phyloP scores from a whole-genome alignment of 2,113 vertebrate genomes.

The Ammospiza caudacuta region DNA sequence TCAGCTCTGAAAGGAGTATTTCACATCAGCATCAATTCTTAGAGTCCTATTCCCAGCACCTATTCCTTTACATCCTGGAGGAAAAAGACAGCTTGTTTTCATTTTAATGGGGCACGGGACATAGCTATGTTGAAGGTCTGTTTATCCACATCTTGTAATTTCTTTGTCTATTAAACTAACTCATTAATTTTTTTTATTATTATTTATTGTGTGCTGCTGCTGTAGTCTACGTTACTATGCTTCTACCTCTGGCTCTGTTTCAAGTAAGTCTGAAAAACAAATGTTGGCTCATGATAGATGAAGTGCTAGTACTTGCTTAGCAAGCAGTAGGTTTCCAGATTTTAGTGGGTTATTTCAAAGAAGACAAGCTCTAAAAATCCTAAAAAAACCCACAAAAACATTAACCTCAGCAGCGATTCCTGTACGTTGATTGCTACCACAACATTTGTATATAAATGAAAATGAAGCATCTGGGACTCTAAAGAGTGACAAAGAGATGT shows the following conservation, averaged over 20 bases:
- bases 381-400: not conserved
- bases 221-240: not conserved
- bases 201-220: not conserved
- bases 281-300: not conserved
- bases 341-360: not conserved
- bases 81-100: not conserved
- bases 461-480: not conserved
- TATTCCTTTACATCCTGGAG: not conserved
- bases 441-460: not conserved
- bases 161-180: conserved; percentile 1
- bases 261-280: not conserved
- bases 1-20: not conserved
- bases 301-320: not conserved
- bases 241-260: not conserved
- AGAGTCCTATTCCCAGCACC: not conserved
- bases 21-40: not conserved
- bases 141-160: not conserved
- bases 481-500: not conserved
- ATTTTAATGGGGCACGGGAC: not conserved
- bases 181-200: not conserved
- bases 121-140: not conserved
- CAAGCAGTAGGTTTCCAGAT: not conserved
- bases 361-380: not conserved
- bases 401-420: not conserved
- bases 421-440: not conserved